A percentile compares a stretch with the other conserved stretches of the same genome.
Conservation (phyloP, 2,113 vertebrate species). For the Tragulus kanchil region DNA sequence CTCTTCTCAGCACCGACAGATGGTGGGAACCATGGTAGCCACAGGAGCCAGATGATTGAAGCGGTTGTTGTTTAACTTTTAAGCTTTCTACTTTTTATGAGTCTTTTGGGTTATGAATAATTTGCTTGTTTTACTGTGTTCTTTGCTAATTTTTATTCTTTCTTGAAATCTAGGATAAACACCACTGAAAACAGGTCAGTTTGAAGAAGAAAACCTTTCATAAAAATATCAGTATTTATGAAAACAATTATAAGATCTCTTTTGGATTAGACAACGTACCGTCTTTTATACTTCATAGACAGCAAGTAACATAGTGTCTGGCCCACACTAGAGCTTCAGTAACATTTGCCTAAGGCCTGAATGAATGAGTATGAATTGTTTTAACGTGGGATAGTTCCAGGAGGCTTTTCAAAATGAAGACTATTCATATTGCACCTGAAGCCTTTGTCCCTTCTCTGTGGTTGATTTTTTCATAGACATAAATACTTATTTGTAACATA, state of each 20-base stretch:
- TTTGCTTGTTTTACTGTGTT: background rate
- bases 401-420: background rate
- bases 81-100: background rate
- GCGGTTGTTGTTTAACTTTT: constrained; percentile 57
- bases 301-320: background rate
- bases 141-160: background rate
- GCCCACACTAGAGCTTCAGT: background rate
- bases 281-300: background rate
- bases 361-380: background rate
- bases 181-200: background rate
- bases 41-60: constrained; percentile 91
- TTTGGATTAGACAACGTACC: background rate
- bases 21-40: constrained; percentile 90
- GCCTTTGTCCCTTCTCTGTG: background rate
- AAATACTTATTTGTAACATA: background rate
- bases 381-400: background rate
- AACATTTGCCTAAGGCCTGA: background rate
- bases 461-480: background rate
- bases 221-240: background rate
- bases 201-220: background rate
- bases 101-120: background rate
- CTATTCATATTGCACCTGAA: background rate
- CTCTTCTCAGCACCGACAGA: constrained; percentile 89
- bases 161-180: background rate
- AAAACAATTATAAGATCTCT: background rate